Conservation (phyloP, 2,888 invertebrate genomes). For the Eupithecia exiguata region DNA sequence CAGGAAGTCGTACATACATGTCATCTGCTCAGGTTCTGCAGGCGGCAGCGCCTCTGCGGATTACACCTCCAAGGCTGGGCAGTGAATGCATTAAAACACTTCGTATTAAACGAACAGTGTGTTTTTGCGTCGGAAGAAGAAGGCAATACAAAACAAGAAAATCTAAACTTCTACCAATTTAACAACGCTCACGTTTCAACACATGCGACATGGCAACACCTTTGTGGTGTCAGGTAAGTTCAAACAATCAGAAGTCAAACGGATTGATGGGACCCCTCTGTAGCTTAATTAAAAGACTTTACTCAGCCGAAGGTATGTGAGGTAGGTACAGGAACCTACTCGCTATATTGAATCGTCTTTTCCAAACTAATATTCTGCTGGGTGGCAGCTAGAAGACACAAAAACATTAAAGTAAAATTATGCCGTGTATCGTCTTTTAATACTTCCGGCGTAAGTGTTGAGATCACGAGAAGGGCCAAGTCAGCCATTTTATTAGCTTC, state of each 20-base stretch:
- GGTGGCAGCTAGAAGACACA: too few relatives aligned
- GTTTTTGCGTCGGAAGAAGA: neutral
- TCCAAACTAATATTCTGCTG: slow-evolving; percentile 44
- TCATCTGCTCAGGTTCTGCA: too few relatives aligned
- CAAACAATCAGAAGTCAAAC: slow-evolving; percentile 76
- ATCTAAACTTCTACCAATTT: neutral
- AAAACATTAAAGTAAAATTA: neutral
- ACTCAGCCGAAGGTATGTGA: slow-evolving; percentile 60
- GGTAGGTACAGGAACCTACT: slow-evolving; percentile 45
- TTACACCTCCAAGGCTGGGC: neutral
- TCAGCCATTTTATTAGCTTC: too few relatives aligned
- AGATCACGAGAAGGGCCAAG: too few relatives aligned
- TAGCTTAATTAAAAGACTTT: slow-evolving; percentile 79
- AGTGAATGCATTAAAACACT: neutral
- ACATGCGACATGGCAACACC: slow-evolving; percentile 35
- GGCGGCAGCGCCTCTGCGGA: too few relatives aligned
- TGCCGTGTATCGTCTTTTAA: too few relatives aligned
- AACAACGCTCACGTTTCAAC: neutral
- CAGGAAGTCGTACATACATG: too few relatives aligned
- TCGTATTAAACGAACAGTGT: neutral
- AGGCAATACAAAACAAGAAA: neutral
- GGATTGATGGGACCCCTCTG: slow-evolving; percentile 65
- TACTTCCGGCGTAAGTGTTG: too few relatives aligned
- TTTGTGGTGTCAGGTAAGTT: slow-evolving; percentile 54
- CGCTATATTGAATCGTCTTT: slow-evolving; percentile 73